Base-by-base conservation (phyloP, 2,888 invertebrate species). In the Digitonthophagus gazella region DNA sequence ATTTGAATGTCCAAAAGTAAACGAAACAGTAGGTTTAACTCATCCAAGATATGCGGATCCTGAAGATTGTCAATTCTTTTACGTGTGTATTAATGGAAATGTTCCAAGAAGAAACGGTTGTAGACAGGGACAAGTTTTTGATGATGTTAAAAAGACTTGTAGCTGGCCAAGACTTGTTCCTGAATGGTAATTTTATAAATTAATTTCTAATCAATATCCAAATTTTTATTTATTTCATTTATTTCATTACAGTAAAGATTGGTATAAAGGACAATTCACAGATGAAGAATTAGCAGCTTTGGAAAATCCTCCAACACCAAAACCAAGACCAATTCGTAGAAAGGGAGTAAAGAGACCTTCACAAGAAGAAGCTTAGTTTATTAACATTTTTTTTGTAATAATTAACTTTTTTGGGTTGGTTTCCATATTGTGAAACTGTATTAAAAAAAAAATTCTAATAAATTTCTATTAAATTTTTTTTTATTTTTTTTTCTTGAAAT, bases 51-150 rank as follows among this genome's bases (percentile, higher is more conserved):
- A 93, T 80, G 89, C 95, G 0, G 95, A 96, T 81, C 91, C 92
- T 11, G 92, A 93, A 15, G 95, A 96, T 80, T 96, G 96, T 76
- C 95, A 95, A 83, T 95, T 87, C 85, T 96, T 95, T 86, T 96
- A 93, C 82, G 95, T 96, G 6, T 96, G 96, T 82, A 93, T 96
- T 75, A 95, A 95, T 78, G 95, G 95, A 0, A 89, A 92, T 74
- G 88, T 90, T 0, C 95, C 96, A 0, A 86, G 96, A 15, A 87
- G 95, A 69, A 94, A 91, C 74, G 95, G 95, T 15, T 96, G 96
- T 84, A 93, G 91, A 81, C 86, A 93, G 19, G 96, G 96, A 1
- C 94, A 94, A 81, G 96, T 91, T 6, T 96, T 96, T 82, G 94
- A 96, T 78, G 94, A 95, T 67, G 87, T 86, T 6, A 86, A 85